Base-by-base conservation (phyloP, 2,888 invertebrate genomes). In the Tortricodes alternella region DNA sequence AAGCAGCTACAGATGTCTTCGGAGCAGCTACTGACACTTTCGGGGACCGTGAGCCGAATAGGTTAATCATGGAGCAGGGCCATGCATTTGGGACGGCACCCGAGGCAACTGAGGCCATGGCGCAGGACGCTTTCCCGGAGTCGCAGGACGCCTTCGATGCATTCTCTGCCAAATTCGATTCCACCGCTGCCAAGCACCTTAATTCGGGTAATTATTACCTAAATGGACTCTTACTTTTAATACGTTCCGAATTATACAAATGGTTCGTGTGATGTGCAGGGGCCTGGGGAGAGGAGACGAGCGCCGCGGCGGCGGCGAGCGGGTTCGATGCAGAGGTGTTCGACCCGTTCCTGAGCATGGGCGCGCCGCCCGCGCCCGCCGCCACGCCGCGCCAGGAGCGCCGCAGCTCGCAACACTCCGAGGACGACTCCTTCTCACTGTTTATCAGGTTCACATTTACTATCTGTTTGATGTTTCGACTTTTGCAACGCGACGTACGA, bases 111-210 rank as follows among this genome's bases (percentile, higher is more conserved):
- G 85, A 86, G 29, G 68, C 76, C 15, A 76, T 83, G 69, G 67
- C 71, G 58, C 82, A 83, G 16, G 83, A 87, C 35, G 66, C 75
- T 5, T 83, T 83, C 50, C 76, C 84, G 1, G 78, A 80, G 49
- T 78, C 85, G 1, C 81, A 86, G 56, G 89, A 92, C 34, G 92
- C 91, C 0, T 97, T 97, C 66, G 97, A 97, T 78, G 97, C 96
- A 0, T 98, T 98, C 70, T 94, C 97, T 2, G 95, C 96, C 1
- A 97, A 97, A 78, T 98, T 98, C 71, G 97, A 97, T 65, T 94
- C 93, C 29, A 94, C 94, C 3, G 86, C 89, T 38, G 78, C 77
- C 13, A 85, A 82, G 60, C 83, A 80, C 32, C 67, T 79, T 59
- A 80, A 80, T 41, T 70, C 78, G 50, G 82, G 85, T 83, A 71